These are phyloP conservation scores for Triplophysa yarkandensis DNA, from an alignment of 2,797 vertebrate genomes.

Conservation along the genomic window DNA sequence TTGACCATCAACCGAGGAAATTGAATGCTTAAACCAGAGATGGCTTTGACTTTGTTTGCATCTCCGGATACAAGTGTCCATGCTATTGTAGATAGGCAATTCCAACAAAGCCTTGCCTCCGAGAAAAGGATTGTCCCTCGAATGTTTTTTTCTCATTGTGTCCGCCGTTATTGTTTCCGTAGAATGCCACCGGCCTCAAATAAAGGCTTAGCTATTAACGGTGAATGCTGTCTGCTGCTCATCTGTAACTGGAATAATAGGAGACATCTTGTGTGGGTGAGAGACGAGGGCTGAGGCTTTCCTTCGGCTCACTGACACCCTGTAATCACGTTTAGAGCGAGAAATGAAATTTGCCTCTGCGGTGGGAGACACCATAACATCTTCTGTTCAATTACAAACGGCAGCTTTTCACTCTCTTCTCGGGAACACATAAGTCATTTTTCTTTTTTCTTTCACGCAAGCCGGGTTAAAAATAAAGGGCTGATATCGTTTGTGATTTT, in stretches of 20 bases:
- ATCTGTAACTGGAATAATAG: slow-evolving; percentile 49
- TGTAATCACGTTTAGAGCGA: slow-evolving; percentile 56
- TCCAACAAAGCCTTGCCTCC: slow-evolving; percentile 26
- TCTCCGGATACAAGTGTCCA: slow-evolving; percentile 15
- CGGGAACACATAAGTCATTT: slow-evolving; percentile 32
- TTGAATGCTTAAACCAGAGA: no score
- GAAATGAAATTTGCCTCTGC: slow-evolving; percentile 56
- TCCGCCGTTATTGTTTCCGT: slow-evolving; percentile 22
- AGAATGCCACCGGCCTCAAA: slow-evolving; percentile 23
- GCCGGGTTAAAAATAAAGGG: slow-evolving; percentile 35
- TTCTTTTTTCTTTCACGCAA: slow-evolving; percentile 7
- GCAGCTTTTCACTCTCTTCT: slow-evolving; percentile 45
- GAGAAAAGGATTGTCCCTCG: slow-evolving; percentile 17
- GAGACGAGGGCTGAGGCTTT: slow-evolving; percentile 49
- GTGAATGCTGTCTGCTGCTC: slow-evolving; percentile 45
- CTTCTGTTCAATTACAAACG: slow-evolving; percentile 53
- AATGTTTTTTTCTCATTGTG: slow-evolving; percentile 30
- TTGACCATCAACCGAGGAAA: no score
- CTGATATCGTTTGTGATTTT: slow-evolving; percentile 6
- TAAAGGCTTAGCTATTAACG: slow-evolving; percentile 27
- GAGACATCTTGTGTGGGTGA: slow-evolving; percentile 48
- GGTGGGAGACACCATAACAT: slow-evolving; percentile 55
- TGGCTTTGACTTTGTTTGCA: slow-evolving; percentile 36
- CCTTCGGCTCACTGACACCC: slow-evolving; percentile 47
- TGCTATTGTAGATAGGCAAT: slow-evolving; percentile 28